These are phyloP conservation scores for Drosophila multiciliata DNA, from an alignment of 2,888 invertebrate species.

Conservation along the genomic window DNA sequence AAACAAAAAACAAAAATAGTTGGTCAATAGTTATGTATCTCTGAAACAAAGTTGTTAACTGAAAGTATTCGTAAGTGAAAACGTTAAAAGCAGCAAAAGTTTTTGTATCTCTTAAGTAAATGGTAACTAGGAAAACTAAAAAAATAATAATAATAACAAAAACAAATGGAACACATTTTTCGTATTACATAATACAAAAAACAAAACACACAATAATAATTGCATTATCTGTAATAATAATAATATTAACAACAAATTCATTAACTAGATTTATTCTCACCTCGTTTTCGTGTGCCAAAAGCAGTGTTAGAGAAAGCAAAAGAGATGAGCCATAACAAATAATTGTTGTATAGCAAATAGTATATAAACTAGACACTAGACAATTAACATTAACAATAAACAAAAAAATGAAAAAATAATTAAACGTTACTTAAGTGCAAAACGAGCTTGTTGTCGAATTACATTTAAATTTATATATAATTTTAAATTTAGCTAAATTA, in stretches of 20 bases:
- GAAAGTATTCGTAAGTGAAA: slow-evolving; percentile 69
- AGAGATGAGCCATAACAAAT: slow-evolving; percentile 12
- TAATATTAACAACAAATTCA: slow-evolving; percentile 15
- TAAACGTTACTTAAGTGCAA: slow-evolving; percentile 77
- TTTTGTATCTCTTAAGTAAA: slow-evolving; percentile 56
- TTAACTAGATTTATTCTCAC: slow-evolving; percentile 48
- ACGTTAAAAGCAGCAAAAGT: slow-evolving; percentile 56
- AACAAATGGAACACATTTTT: slow-evolving; percentile 35
- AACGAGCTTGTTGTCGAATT: slow-evolving; percentile 81
- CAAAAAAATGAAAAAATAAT: slow-evolving; percentile 11
- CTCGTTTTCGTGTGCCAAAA: slow-evolving; percentile 45
- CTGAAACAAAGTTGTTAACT: slow-evolving; percentile 73
- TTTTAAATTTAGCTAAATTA: slow-evolving; percentile 59
- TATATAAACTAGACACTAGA: slow-evolving; percentile 31
- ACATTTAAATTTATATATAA: slow-evolving; percentile 53
- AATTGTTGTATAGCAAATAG: slow-evolving; percentile 58
- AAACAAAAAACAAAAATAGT: slow-evolving; percentile 30
- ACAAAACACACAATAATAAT: slow-evolving; percentile 20
- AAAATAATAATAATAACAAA: neutral
- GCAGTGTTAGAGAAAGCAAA: neutral
- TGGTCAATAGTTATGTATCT: slow-evolving; percentile 61
- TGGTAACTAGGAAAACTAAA: slow-evolving; percentile 39
- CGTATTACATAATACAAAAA: slow-evolving; percentile 35
- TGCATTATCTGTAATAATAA: slow-evolving; percentile 26
- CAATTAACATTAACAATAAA: slow-evolving; percentile 33